Evolutionary conservation across 2,888 invertebrate genomes (phyloP).

Genomic region (Dasypolia templi): DNA sequence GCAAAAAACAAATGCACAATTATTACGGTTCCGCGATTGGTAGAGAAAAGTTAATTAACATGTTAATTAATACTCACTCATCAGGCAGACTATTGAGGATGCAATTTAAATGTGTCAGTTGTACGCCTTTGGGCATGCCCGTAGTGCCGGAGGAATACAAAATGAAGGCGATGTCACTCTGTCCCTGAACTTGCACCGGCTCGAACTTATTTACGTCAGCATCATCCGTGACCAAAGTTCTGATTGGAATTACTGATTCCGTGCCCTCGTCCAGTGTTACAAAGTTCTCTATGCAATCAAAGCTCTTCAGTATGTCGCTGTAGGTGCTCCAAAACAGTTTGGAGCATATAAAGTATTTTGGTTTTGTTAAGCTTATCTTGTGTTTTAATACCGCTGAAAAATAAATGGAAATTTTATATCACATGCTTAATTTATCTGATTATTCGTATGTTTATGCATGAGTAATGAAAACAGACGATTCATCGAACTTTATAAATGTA

Average conservation of each 20-base stretch:
- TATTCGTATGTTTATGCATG: constrained; percentile 7
- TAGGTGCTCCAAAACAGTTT: constrained; percentile 84
- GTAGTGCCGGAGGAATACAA: constrained; percentile 93
- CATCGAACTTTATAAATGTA: not conserved
- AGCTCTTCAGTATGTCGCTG: constrained; percentile 72
- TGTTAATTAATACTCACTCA: constrained; percentile 74
- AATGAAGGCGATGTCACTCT: constrained; percentile 81
- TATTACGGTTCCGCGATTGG: not conserved
- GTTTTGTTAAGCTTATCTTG: constrained; percentile 91
- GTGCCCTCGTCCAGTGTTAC: constrained; percentile 74
- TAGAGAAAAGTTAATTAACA: constrained; percentile 7
- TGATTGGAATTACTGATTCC: constrained; percentile 68
- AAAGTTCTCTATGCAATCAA: constrained; percentile 74
- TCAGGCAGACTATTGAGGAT: constrained; percentile 79
- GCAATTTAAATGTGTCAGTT: constrained; percentile 91
- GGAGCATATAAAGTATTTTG: constrained; percentile 92
- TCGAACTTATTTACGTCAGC: constrained; percentile 77
- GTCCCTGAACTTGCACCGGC: constrained; percentile 86
- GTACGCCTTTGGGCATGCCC: constrained; percentile 92
- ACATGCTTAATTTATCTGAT: constrained; percentile 23
- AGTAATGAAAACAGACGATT: not conserved
- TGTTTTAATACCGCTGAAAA: constrained; percentile 91
- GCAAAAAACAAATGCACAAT: not conserved
- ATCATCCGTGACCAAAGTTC: constrained; percentile 69
- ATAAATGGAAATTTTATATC: constrained; percentile 8